These are phyloP conservation scores for Heterocephalus glaber DNA, from an alignment of 2,113 vertebrate species.

Conservation along the genomic window DNA sequence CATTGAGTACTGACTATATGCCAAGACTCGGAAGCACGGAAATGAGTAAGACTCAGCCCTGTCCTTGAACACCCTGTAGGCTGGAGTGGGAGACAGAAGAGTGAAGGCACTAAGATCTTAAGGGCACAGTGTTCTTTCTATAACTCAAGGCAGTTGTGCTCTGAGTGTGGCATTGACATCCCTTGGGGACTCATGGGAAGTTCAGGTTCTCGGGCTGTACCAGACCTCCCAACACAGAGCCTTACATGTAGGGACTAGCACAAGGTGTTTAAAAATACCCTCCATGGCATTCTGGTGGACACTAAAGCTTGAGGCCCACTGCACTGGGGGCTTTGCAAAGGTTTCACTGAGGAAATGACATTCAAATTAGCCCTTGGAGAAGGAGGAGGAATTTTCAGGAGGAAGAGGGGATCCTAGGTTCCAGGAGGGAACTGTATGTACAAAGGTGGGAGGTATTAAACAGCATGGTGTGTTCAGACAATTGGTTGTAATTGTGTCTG, in stretches of 20 bases:
- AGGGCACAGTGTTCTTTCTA: not conserved
- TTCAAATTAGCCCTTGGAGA: slow-evolving; percentile 29
- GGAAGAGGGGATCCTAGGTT: not conserved
- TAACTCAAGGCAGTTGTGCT: not conserved
- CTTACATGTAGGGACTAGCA: no score
- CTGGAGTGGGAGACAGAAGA: not conserved
- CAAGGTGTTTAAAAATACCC: not conserved
- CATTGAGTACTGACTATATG: not conserved
- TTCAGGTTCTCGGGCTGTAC: not conserved
- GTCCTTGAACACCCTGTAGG: not conserved
- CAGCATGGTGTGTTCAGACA: not conserved
- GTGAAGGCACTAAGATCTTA: not conserved
- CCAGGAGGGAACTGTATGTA: not conserved
- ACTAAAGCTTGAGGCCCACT: not conserved
- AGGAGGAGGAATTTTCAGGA: not conserved
- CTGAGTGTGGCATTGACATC: not conserved
- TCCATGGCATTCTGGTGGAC: not conserved
- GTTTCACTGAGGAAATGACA: not conserved
- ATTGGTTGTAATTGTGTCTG: no score
- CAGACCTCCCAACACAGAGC: not conserved
- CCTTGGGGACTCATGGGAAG: not conserved
- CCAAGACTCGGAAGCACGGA: not conserved
- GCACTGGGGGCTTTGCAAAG: not conserved
- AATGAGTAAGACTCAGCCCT: not conserved
- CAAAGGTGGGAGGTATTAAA: not conserved